A percentile compares a stretch with the other conserved stretches of the same genome.
Evolutionary conservation across 2,113 vertebrate genomes (phyloP).

Genomic region (Hippopotamus amphibius): DNA sequence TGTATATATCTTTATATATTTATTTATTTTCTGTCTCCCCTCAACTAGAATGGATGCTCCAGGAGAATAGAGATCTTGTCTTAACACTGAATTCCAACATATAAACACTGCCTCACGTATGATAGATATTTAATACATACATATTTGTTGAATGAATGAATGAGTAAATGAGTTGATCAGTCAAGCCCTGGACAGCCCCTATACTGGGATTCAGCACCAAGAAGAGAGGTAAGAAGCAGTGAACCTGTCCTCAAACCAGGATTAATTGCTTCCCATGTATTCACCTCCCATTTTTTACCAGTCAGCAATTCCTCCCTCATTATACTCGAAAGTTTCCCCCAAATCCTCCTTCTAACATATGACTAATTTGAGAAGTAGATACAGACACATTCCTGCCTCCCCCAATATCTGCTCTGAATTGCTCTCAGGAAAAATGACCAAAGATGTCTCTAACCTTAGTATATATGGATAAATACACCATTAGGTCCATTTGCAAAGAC

Average conservation of each 20-base stretch:
- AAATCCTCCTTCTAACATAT: background rate
- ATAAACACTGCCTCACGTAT: background rate
- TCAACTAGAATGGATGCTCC: background rate
- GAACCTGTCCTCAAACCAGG: slow-evolving; percentile 40
- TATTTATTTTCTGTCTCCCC: slow-evolving; percentile 35
- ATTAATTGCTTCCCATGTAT: slow-evolving; percentile 35
- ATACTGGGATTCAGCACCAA: background rate
- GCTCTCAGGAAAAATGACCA: slow-evolving; percentile 33
- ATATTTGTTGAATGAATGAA: slow-evolving; percentile 17
- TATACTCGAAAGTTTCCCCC: background rate
- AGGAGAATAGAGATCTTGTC: slow-evolving; percentile 10
- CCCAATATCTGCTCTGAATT: background rate
- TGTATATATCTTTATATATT: background rate
- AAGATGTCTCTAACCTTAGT: background rate
- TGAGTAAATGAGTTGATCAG: background rate
- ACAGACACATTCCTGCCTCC: background rate
- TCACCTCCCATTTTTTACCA: background rate
- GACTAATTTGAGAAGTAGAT: slow-evolving; percentile 18
- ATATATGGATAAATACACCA: background rate
- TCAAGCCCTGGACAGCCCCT: background rate
- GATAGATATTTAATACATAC: background rate
- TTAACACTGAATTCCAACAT: slow-evolving; percentile 48
- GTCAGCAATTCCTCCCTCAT: slow-evolving; percentile 16
- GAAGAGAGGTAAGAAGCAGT: background rate
- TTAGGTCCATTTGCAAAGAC: slow-evolving; percentile 49